Evolutionary conservation across 2,888 invertebrate species (phyloP).

Genomic region (Trachelus tabidus): DNA sequence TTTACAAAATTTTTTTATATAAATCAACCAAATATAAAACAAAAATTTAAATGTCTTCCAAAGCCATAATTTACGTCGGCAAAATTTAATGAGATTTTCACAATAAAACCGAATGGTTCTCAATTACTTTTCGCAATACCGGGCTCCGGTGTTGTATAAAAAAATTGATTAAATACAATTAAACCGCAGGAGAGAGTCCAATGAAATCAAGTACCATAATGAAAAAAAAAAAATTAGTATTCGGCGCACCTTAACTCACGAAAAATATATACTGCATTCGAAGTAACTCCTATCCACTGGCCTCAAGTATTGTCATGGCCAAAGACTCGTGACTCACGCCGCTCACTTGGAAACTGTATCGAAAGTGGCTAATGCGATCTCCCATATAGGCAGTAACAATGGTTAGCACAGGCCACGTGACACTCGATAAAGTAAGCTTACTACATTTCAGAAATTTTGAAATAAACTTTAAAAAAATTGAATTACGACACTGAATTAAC

Average conservation of each 20-base stretch:
- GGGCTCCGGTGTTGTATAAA: not conserved
- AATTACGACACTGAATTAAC: no score
- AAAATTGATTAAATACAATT: not conserved
- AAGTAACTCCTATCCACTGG: not conserved
- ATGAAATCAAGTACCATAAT: not conserved
- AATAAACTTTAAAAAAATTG: not conserved
- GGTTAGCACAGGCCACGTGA: not conserved
- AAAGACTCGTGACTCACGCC: not conserved
- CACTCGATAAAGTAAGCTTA: not conserved
- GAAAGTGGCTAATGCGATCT: not conserved
- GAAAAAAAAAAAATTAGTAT: not conserved
- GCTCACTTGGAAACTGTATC: not conserved
- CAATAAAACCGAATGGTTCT: not conserved
- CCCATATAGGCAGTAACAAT: not conserved
- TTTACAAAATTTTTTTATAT: no score
- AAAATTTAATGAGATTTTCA: not conserved
- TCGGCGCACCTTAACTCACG: not conserved
- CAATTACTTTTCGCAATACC: not conserved
- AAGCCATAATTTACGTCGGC: not conserved
- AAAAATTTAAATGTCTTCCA: not conserved
- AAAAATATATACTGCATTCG: not conserved
- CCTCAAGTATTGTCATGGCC: not conserved
- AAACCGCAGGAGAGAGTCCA: not conserved
- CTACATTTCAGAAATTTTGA: not conserved
- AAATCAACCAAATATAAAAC: not conserved